Conservation (phyloP, 2,888 invertebrate species). For the Hypena proboscidalis region DNA sequence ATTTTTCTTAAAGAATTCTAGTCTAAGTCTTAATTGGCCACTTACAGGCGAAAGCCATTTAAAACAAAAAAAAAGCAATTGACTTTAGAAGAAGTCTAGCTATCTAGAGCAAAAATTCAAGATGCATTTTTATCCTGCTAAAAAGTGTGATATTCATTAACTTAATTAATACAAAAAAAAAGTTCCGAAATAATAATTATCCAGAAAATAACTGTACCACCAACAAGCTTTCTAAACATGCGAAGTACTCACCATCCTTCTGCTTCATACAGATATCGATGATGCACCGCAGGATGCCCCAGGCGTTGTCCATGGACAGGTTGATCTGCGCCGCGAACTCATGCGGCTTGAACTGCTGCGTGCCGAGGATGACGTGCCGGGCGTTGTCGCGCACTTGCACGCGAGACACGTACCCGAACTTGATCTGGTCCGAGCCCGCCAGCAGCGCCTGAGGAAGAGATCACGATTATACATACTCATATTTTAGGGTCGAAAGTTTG, state of each 20-base stretch:
- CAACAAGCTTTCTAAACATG: too few relatives aligned
- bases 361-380: constrained; percentile 98
- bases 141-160: too few relatives aligned
- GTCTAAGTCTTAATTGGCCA: too few relatives aligned
- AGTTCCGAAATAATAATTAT: too few relatives aligned
- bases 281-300: constrained; percentile 99
- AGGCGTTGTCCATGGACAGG: constrained; percentile 99
- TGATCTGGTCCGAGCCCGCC: constrained; percentile 98
- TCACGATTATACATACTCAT: background rate
- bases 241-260: constrained; percentile 90
- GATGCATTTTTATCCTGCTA: too few relatives aligned
- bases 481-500: background rate
- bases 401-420: constrained; percentile 99
- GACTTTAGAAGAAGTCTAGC: too few relatives aligned
- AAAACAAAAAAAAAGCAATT: too few relatives aligned
- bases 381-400: constrained; percentile 96
- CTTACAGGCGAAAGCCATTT: too few relatives aligned
- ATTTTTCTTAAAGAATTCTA: too few relatives aligned
- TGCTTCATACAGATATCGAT: constrained; percentile 99
- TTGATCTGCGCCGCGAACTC: constrained; percentile 99
- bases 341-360: constrained; percentile 98
- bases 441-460: constrained; percentile 88
- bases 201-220: too few relatives aligned
- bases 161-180: too few relatives aligned
- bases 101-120: too few relatives aligned